These are phyloP conservation scores for Drosophila rubida DNA, from an alignment of 2,888 invertebrate species.

Conservation along the genomic window DNA sequence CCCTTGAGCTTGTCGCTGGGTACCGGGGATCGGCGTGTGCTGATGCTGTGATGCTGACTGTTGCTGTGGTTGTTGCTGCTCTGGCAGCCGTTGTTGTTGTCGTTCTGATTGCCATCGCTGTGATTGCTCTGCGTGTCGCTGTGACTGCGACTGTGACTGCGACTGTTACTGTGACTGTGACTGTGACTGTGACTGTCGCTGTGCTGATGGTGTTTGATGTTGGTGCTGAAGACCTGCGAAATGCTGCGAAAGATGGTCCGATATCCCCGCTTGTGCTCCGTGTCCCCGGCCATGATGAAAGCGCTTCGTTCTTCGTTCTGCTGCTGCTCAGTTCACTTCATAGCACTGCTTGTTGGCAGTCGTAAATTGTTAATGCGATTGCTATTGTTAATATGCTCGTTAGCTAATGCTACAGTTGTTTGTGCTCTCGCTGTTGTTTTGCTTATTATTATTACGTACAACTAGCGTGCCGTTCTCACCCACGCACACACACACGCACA, in stretches of 20 bases:
- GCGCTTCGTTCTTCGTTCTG: not conserved
- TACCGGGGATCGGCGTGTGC: slow-evolving; percentile 4
- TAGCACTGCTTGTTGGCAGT: slow-evolving; percentile 14
- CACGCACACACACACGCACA: slow-evolving; percentile 5
- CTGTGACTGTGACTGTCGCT: slow-evolving; percentile 22
- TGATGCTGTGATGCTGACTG: slow-evolving; percentile 14
- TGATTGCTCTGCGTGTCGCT: slow-evolving; percentile 26
- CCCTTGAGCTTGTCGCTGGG: not conserved
- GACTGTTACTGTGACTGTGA: slow-evolving; percentile 6
- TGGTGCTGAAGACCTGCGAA: slow-evolving; percentile 78
- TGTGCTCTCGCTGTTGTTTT: not conserved
- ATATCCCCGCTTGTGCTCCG: slow-evolving; percentile 66
- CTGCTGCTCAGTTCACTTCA: slow-evolving; percentile 33
- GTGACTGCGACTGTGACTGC: slow-evolving; percentile 23
- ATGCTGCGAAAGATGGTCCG: slow-evolving; percentile 81
- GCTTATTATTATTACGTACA: slow-evolving; percentile 16
- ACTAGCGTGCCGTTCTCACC: not conserved
- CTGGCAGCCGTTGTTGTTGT: slow-evolving; percentile 20
- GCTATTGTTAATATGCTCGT: slow-evolving; percentile 15
- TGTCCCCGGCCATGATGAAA: slow-evolving; percentile 60
- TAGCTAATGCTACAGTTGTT: not conserved
- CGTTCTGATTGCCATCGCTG: slow-evolving; percentile 23
- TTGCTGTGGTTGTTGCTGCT: not conserved
- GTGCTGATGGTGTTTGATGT: slow-evolving; percentile 35
- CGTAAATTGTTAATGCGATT: not conserved